Evolutionary conservation across 2,113 vertebrate species (phyloP), one percentile per base, ranked within the genome.

Genomic region (Crypturellus undulatus): DNA sequence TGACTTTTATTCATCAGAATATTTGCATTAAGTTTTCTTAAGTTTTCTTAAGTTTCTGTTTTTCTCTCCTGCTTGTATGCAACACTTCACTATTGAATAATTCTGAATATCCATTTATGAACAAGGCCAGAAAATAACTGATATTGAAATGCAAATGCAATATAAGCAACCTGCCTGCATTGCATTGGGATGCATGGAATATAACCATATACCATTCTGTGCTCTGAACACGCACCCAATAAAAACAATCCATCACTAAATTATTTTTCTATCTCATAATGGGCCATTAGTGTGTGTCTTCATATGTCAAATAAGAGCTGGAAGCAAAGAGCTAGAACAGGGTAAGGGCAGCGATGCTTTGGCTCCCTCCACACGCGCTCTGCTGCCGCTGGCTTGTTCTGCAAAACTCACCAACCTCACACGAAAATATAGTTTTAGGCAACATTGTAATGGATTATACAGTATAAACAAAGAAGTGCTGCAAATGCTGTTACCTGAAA

Each of bases 71-170:
- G 36, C 63, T 91, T 67, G 13, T 56, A 32, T 26, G 25, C 82
- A 49, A 32, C 49, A 70, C 22, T 71, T 52, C 24, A 30, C 49
- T 87, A 8, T 45, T 93, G 42, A 43, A 8, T 38, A 83, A 34
- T 92, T 90, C 56, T 88, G 60, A 68, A 71, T 14, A 28, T 21
- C 59, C 80, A 42, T 75, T 82, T 87, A 32, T 38, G 68, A 95
- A 85, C 60, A 85, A 92, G 94, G 26, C 32, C 17, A 51, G 30
- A 71, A 80, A 34, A 40, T 40, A 84, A 85, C 51, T 65, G 25
- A 65, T 87, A 45, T 5, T 49, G 71, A 94, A 94, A 92, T 92
- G 63, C 87, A 92, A 92, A 90, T 42, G 36, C 19, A 62, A 6
- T 56, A 73, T 56, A 56, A 90, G 52, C n/a, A 69, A 65, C 68